Percentiles rank a stretch among this genome's conserved stretches.
These are phyloP conservation scores for Cordilura impudica DNA, from an alignment of 2,888 invertebrate genomes.

Conservation along the genomic window DNA sequence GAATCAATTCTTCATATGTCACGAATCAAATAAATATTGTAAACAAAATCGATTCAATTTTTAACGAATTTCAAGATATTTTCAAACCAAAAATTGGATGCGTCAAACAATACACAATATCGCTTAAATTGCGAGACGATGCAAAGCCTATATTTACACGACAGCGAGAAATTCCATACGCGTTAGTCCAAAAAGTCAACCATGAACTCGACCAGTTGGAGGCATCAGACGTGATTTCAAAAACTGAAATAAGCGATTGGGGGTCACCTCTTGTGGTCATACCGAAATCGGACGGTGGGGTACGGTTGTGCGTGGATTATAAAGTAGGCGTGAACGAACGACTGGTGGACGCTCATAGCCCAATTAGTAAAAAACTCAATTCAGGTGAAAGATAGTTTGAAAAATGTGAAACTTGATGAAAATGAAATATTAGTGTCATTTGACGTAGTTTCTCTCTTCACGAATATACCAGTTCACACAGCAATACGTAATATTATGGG, in stretches of 20 bases:
- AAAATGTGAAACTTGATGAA: no score
- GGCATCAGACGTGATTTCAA: slow-evolving; percentile 3
- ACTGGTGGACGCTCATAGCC: slow-evolving; percentile 6
- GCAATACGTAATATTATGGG: no score
- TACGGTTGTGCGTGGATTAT: no score
- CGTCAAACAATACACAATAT: slow-evolving; percentile 12
- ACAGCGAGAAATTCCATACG: slow-evolving; percentile 33
- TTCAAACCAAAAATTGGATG: slow-evolving; percentile 40
- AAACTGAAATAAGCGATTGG: slow-evolving; percentile 27
- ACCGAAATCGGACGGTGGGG: no score
- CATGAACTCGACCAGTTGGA: slow-evolving; percentile 23
- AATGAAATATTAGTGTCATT: no score
- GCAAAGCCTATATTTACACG: no score
- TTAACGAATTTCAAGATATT: neutral
- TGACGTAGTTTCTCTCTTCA: no score
- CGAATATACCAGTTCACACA: no score
- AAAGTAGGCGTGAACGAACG: slow-evolving; percentile 47
- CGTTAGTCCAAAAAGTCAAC: slow-evolving; percentile 31
- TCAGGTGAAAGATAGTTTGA: no score
- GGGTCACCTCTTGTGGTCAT: no score
- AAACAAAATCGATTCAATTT: neutral
- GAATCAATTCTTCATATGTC: neutral
- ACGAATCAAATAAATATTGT: neutral
- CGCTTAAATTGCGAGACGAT: slow-evolving; percentile 27
- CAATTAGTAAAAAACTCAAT: no score